These are phyloP conservation scores for Plectropomus leopardus DNA, from an alignment of 2,113 vertebrate species.

Conservation along the genomic window DNA sequence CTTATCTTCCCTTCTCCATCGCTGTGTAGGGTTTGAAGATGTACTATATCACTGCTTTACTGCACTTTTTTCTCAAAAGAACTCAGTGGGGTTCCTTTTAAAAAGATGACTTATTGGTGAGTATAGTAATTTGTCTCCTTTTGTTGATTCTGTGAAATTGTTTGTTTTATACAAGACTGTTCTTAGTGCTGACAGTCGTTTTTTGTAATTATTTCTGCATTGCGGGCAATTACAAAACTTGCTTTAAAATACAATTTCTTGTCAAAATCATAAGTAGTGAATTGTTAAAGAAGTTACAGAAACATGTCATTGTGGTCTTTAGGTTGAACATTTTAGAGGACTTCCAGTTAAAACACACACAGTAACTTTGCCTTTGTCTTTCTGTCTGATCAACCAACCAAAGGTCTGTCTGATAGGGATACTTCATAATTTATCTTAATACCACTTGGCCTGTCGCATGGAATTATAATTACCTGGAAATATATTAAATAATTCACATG, in stretches of 20 bases:
- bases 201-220: background rate
- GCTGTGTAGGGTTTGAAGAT: background rate
- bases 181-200: background rate
- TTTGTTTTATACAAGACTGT: background rate
- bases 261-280: background rate
- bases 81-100: background rate
- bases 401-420: constrained; percentile 15
- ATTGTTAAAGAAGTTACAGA: background rate
- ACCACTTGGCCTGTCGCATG: constrained; percentile 9
- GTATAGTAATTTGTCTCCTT: background rate
- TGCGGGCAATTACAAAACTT: background rate
- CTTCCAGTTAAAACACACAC: too few relatives aligned
- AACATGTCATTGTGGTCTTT: background rate
- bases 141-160: background rate
- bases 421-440: constrained; percentile 14
- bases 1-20: background rate
- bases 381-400: constrained; percentile 4
- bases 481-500: constrained; percentile 75
- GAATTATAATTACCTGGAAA: constrained; percentile 53
- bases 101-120: background rate
- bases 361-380: too few relatives aligned
- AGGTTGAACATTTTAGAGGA: too few relatives aligned
- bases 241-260: background rate
- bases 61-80: background rate
- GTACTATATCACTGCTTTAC: background rate